phyloP scores from a whole-genome alignment of 2,888 invertebrate genomes.

The Brachycybe producta region DNA sequence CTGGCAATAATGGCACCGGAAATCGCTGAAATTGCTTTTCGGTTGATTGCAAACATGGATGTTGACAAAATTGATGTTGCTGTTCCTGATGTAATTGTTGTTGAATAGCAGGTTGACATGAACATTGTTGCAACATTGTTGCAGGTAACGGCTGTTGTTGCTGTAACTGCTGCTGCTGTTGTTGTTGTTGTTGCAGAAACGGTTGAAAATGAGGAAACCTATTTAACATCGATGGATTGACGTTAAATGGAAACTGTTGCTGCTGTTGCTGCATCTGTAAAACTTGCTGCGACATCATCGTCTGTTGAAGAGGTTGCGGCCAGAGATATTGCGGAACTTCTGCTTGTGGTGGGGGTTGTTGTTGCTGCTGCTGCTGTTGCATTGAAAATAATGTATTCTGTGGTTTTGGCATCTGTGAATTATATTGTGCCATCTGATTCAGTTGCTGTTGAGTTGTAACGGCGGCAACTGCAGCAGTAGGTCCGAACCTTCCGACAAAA shows the following conservation, averaged over 20 bases:
- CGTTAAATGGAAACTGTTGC: slow-evolving; percentile 20
- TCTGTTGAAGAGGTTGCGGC: slow-evolving; percentile 11
- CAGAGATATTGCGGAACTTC: slow-evolving; percentile 27
- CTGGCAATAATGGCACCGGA: slow-evolving; percentile 22
- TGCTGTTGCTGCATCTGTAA: slow-evolving; percentile 26
- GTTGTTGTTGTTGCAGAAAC: slow-evolving; percentile 32
- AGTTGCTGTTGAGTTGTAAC: too few species aligned
- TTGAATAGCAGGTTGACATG: slow-evolving; percentile 17
- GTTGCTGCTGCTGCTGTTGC: slow-evolving; percentile 28
- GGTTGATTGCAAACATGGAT: slow-evolving; percentile 18
- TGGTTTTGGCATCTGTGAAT: too few species aligned
- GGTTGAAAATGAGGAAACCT: slow-evolving; percentile 24
- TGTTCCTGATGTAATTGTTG: too few species aligned
- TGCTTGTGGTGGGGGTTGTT: slow-evolving; percentile 24
- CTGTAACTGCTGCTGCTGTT: slow-evolving; percentile 30
- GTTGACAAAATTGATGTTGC: slow-evolving; percentile 25
- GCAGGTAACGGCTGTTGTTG: too few species aligned
- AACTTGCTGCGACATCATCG: slow-evolving; percentile 24
- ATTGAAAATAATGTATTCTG: slow-evolving; percentile 28
- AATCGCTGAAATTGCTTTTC: slow-evolving; percentile 25
- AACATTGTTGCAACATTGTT: slow-evolving; percentile 28
- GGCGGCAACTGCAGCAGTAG: too few species aligned
- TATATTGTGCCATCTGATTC: too few species aligned
- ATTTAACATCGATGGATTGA: neutral
- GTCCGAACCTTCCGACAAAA: too few species aligned